Evolutionary conservation across 2,797 vertebrate genomes (phyloP).

Genomic region (Anisognathus igniventris): DNA sequence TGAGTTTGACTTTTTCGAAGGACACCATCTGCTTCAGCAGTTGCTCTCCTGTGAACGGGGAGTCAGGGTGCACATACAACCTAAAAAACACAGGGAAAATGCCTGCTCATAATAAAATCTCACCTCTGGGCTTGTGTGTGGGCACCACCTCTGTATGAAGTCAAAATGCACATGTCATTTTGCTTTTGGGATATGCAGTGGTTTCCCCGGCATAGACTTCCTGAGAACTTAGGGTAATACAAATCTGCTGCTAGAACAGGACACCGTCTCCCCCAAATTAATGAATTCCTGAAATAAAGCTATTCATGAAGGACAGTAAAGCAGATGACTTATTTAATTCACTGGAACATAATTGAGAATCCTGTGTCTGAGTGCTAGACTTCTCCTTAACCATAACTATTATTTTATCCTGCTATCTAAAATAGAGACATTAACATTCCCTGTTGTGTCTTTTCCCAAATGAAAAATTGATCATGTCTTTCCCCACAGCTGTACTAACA

Average conservation of each 20-base stretch:
- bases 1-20: slow-evolving; percentile 98
- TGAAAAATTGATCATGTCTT: slow-evolving; percentile 39
- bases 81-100: slow-evolving; percentile 66
- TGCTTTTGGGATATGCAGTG: fast-evolving
- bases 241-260: neutral
- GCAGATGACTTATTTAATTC: neutral
- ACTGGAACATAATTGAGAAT: neutral
- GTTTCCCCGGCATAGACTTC: neutral
- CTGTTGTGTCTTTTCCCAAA: slow-evolving; percentile 34
- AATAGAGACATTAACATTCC: slow-evolving; percentile 10
- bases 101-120: neutral
- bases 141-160: neutral
- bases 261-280: neutral
- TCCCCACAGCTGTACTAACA: slow-evolving; percentile 55
- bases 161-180: neutral
- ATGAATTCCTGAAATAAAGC: neutral
- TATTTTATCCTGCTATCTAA: slow-evolving; percentile 28
- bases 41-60: slow-evolving; percentile 95
- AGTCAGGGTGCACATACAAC: slow-evolving; percentile 96
- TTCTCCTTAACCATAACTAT: neutral
- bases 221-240: neutral
- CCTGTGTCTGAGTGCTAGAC: neutral
- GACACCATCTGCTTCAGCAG: slow-evolving; percentile 98
- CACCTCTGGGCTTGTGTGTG: neutral
- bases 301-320: neutral